These are phyloP conservation scores for Artibeus jamaicensis DNA, from an alignment of 2,797 vertebrate genomes.

Conservation along the genomic window DNA sequence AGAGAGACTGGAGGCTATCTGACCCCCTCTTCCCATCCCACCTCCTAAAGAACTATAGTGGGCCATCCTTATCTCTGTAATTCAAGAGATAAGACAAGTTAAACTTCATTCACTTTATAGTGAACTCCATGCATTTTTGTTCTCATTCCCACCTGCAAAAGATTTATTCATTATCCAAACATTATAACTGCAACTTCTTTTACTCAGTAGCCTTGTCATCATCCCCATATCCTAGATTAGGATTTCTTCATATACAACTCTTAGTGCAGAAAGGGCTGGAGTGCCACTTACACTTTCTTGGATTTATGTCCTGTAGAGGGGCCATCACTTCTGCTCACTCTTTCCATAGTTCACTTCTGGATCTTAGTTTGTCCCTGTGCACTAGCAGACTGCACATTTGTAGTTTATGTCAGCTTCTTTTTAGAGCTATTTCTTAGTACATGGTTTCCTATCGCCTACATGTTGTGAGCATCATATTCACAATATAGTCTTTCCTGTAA, in stretches of 20 bases:
- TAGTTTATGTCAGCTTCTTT: not conserved
- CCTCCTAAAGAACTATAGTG: not conserved
- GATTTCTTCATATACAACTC: not conserved
- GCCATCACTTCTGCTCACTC: not conserved
- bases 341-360: not conserved
- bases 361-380: not conserved
- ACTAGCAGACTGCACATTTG: not conserved
- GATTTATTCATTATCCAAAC: not conserved
- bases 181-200: not conserved
- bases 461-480: not conserved
- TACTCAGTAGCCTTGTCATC: not conserved
- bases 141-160: not conserved
- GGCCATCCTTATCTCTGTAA: not conserved
- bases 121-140: not conserved
- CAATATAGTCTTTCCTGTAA: not conserved
- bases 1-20: not conserved
- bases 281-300: not conserved
- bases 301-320: not conserved
- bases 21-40: not conserved
- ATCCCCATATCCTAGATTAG: not conserved
- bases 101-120: not conserved
- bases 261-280: not conserved
- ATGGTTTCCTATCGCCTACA: not conserved
- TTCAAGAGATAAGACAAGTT: not conserved
- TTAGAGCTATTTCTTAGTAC: not conserved